Evolutionary conservation across 2,888 invertebrate genomes (phyloP).

Genomic region (Ichneumon xanthorius): DNA sequence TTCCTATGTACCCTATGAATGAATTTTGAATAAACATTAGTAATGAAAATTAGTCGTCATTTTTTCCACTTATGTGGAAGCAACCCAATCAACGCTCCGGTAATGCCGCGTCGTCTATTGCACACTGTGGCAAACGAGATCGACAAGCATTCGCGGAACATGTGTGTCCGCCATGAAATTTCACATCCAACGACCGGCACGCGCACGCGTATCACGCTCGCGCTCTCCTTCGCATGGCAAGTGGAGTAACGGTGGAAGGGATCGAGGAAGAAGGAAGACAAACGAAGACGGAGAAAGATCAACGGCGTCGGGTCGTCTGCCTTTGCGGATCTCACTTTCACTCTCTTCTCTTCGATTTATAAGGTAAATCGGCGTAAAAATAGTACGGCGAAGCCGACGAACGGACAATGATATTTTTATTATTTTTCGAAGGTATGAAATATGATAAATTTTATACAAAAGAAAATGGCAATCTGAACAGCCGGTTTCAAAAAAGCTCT

Average conservation of each 20-base stretch:
- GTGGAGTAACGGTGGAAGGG: neutral
- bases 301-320: neutral
- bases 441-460: too few relatives aligned
- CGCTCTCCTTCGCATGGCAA: neutral
- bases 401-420: neutral
- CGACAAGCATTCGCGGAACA: neutral
- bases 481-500: neutral
- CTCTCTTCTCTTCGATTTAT: neutral
- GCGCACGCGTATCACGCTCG: neutral
- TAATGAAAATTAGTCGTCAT: neutral
- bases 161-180: slow-evolving; percentile 7
- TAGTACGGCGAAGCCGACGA: neutral
- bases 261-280: neutral
- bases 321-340: neutral
- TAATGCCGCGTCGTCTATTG: neutral
- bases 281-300: neutral
- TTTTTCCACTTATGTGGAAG: neutral
- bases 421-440: neutral
- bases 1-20: neutral
- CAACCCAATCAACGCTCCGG: neutral
- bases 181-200: neutral
- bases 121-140: neutral
- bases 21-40: neutral
- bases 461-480: too few relatives aligned
- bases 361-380: neutral